A percentile compares a stretch with the other conserved stretches of the same genome.
Evolutionary conservation across 2,113 vertebrate species (phyloP).

Genomic region (Phaetusa simplex): DNA sequence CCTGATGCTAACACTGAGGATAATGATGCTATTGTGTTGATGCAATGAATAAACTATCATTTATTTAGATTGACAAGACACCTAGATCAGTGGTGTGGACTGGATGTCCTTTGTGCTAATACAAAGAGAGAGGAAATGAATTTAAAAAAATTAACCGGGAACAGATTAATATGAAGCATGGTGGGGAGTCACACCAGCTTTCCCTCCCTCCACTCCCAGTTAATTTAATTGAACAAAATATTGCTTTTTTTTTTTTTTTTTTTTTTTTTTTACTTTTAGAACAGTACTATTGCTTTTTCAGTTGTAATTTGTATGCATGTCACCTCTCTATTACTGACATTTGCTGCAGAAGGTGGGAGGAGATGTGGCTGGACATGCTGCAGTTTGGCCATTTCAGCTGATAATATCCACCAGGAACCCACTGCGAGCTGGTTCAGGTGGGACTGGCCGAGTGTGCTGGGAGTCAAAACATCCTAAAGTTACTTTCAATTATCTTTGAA

Average conservation of each 20-base stretch:
- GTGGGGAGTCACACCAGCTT: background rate
- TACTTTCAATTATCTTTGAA: background rate
- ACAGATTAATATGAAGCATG: background rate
- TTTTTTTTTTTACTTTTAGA: background rate
- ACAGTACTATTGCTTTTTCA: background rate
- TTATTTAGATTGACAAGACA: background rate
- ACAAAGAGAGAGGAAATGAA: background rate
- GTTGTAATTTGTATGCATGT: background rate
- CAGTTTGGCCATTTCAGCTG: background rate
- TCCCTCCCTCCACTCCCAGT: rapidly evolving
- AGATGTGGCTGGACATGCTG: background rate
- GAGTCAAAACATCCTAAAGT: background rate
- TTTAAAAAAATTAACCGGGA: background rate
- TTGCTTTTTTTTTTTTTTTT: background rate
- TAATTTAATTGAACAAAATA: background rate
- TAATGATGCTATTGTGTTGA: background rate
- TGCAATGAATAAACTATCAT: background rate
- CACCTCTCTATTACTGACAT: background rate
- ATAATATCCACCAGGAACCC: background rate
- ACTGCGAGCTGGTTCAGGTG: background rate
- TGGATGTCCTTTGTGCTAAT: background rate
- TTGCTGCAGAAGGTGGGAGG: background rate
- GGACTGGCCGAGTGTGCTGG: background rate
- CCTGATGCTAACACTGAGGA: background rate
- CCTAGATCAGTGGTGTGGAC: background rate